phyloP scores from a whole-genome alignment of 1,140 invertebrate species.

The Drosophila albomicans region DNA sequence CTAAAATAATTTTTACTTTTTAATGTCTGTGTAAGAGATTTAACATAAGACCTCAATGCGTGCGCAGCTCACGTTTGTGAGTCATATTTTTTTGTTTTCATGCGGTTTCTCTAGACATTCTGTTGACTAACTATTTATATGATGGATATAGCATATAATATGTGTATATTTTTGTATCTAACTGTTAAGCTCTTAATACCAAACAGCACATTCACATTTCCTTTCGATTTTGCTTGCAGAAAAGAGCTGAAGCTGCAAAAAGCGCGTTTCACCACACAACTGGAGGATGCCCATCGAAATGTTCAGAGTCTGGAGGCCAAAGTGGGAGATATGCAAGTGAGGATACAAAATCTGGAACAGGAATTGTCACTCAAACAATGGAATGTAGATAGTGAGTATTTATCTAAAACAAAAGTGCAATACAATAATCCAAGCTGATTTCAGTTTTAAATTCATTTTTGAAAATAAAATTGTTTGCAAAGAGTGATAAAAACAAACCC shows the following conservation, averaged over 20 bases:
- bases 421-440: too few relatives aligned
- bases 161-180: slow-evolving; percentile 36
- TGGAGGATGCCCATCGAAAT: slow-evolving; percentile 86
- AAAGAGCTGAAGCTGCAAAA: slow-evolving; percentile 86
- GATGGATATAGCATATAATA: slow-evolving; percentile 6
- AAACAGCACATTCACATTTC: slow-evolving; percentile 23
- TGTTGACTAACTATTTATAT: slow-evolving; percentile 33
- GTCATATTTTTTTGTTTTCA: slow-evolving; percentile 64
- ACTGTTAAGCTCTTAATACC: slow-evolving; percentile 44
- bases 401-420: background rate
- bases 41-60: slow-evolving; percentile 50
- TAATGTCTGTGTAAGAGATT: slow-evolving; percentile 24
- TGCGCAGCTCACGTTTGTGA: slow-evolving; percentile 64
- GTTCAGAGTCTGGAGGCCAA: slow-evolving; percentile 85
- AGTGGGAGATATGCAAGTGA: slow-evolving; percentile 85
- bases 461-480: too few relatives aligned
- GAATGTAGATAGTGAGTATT: slow-evolving; percentile 86
- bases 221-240: slow-evolving; percentile 67
- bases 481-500: too few relatives aligned
- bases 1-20: slow-evolving; percentile 40
- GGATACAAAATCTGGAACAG: slow-evolving; percentile 86
- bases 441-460: too few relatives aligned
- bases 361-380: slow-evolving; percentile 86
- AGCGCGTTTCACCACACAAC: slow-evolving; percentile 85
- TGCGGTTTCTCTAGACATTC: slow-evolving; percentile 57